These are phyloP conservation scores for Myopa testacea DNA, from an alignment of 2,888 invertebrate species.

Conservation along the genomic window DNA sequence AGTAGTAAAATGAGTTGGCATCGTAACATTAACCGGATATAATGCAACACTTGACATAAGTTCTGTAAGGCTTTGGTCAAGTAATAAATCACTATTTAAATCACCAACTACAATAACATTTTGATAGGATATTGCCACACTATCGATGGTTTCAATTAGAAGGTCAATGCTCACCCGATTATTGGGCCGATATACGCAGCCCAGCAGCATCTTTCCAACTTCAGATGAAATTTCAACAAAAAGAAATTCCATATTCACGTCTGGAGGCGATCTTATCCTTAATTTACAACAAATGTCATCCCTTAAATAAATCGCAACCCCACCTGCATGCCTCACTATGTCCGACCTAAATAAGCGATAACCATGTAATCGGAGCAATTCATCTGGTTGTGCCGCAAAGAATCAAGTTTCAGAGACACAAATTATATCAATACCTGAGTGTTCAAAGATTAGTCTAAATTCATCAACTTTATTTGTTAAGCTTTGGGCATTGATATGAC, in stretches of 20 bases:
- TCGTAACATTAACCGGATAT: slow-evolving; percentile 3
- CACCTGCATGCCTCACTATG: slow-evolving; percentile 1
- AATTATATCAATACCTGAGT: too few species aligned
- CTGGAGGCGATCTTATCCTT: not conserved
- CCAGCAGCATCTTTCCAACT: too few species aligned
- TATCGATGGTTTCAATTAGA: not conserved
- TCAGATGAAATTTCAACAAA: too few species aligned
- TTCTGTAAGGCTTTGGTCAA: not conserved
- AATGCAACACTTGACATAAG: not conserved
- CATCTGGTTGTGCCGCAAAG: not conserved
- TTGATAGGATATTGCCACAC: not conserved
- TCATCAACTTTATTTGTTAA: too few species aligned
- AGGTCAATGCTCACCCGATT: not conserved
- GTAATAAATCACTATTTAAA: not conserved
- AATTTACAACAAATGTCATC: slow-evolving; percentile 11
- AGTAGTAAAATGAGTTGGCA: not conserved
- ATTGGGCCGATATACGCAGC: not conserved
- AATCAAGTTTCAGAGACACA: too few species aligned
- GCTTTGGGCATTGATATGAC: too few species aligned
- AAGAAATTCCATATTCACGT: too few species aligned
- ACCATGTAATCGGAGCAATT: not conserved
- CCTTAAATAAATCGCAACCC: slow-evolving; percentile 19
- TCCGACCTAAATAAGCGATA: slow-evolving; percentile 11
- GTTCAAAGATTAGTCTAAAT: too few species aligned
- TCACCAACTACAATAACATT: slow-evolving; percentile 9